Base-by-base conservation (phyloP, 2,888 invertebrate species). In the Rhogogaster chlorosoma region DNA sequence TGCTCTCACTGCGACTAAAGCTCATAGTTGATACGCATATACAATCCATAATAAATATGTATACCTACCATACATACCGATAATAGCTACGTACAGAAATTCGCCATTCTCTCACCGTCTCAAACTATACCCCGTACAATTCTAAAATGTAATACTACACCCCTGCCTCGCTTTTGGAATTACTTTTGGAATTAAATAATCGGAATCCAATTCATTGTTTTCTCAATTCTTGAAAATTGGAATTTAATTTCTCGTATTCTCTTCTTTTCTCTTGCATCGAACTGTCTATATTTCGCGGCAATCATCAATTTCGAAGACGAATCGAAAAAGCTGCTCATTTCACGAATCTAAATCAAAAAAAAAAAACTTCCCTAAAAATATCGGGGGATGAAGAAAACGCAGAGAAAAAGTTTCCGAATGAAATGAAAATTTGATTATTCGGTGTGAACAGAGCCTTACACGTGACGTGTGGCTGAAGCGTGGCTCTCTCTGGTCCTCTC, bases 381-480 rank as follows among this genome's bases (percentile, higher is more conserved):
- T n/a, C n/a, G n/a, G n/a, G n/a, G n/a, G n/a, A n/a, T n/a, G 18
- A 12, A 32, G 32, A 10, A 26, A n/a, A 73, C 12, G n/a, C n/a
- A 22, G 22, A n/a, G 18, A 4, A 38, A 38, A 73, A 73, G 22
- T 10, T 73, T 38, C 22, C 0, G 42, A 32, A 32, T 73, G 26
- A 15, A 6, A 42, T 15, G 2, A 15, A 26, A 26, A 26, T 5
- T 22, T 5, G 10, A 38, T 22, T 10, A 38, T 64, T 64, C 36
- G 61, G 32, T 83, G 83, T 67, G 83, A 83, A 70, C 18, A 18
- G 83, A 67, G 83, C 83, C n/a, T 83, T 45, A 83, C 64, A 2
- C 45, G 88, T 88, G 91, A 91, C 91, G 91, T 92, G 92, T 92
- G 92, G 90, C 92, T 88, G 90, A 89, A 92, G 91, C 91, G 92